Percentiles rank a stretch among this genome's conserved stretches.
phyloP scores from a whole-genome alignment of 2,113 vertebrate species.

The Hystrix cristata region DNA sequence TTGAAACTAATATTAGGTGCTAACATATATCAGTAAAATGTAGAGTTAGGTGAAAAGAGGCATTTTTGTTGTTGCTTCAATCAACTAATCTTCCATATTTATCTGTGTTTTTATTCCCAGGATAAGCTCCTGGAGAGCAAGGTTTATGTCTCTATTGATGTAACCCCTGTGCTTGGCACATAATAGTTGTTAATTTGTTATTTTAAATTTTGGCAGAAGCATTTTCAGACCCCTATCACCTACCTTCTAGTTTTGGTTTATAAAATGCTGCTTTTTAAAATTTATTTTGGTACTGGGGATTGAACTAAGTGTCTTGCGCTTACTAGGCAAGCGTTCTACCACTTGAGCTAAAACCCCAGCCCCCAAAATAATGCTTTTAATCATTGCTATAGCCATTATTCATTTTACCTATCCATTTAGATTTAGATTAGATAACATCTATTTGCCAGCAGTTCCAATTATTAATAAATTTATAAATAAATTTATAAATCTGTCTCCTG shows the following conservation, averaged over 20 bases:
- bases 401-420: background rate
- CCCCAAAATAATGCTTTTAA: background rate
- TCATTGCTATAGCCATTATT: background rate
- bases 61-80: background rate
- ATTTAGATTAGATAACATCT: background rate
- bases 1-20: background rate
- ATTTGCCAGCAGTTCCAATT: background rate
- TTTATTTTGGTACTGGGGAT: too few species aligned
- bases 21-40: background rate
- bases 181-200: background rate
- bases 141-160: background rate
- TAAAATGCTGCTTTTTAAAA: background rate
- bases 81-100: background rate
- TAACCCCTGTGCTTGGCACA: background rate
- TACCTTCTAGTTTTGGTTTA: background rate
- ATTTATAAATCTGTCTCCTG: background rate
- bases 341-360: too few species aligned
- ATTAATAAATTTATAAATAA: background rate
- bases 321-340: too few species aligned
- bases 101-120: background rate
- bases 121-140: background rate
- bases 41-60: background rate
- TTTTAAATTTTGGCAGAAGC: background rate
- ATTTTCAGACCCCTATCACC: background rate
- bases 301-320: too few species aligned